Conservation (phyloP, 2,113 vertebrate genomes). For the Chunga burmeisteri region DNA sequence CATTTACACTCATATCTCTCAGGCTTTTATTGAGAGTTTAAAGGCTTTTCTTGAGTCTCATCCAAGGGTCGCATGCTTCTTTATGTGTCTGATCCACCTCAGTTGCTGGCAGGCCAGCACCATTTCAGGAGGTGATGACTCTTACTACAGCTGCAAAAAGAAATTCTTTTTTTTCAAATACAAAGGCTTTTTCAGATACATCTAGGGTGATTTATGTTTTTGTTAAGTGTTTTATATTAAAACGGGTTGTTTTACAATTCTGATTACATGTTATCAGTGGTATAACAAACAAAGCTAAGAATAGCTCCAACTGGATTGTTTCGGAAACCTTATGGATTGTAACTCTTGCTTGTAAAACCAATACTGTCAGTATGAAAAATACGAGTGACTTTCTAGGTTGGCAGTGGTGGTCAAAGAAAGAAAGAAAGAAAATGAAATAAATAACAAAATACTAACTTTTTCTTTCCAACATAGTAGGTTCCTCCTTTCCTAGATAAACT, state of each 20-base stretch:
- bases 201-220: not conserved
- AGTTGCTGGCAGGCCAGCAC: not conserved
- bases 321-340: not conserved
- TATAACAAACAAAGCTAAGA: not conserved
- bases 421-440: not conserved
- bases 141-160: not conserved
- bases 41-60: not conserved
- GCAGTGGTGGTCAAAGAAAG: not conserved
- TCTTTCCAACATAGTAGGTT: not conserved
- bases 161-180: not conserved
- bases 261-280: not conserved
- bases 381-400: not conserved
- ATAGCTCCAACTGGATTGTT: not conserved
- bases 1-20: not conserved
- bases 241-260: not conserved
- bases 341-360: not conserved
- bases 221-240: not conserved
- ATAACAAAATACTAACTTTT: not conserved
- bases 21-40: not conserved
- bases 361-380: not conserved
- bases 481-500: not conserved
- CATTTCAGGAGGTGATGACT: not conserved
- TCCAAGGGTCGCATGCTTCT: not conserved
- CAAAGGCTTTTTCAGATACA: not conserved
- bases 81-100: not conserved